Conservation (phyloP, 2,113 vertebrate species). For the Sterrhoptilus dennistouni region DNA sequence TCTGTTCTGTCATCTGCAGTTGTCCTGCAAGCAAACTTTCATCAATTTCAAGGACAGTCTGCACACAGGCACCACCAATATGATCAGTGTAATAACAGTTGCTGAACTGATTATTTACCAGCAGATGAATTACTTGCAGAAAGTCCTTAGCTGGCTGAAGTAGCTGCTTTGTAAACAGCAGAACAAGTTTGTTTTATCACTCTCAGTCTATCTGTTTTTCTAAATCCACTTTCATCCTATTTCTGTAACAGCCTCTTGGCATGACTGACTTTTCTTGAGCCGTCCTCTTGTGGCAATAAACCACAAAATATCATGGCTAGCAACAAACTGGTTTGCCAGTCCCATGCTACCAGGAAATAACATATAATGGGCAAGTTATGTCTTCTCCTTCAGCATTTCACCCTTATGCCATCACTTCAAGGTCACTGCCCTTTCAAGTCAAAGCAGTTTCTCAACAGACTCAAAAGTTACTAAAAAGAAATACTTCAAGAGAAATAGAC, state of each 20-base stretch:
- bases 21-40: not conserved
- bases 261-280: not conserved
- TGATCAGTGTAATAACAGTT: not conserved
- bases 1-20: not conserved
- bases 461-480: not conserved
- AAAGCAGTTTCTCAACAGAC: not conserved
- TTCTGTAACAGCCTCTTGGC: not conserved
- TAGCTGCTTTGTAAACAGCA: not conserved
- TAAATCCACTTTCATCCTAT: not conserved
- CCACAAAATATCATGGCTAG: not conserved
- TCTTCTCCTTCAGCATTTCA: not conserved
- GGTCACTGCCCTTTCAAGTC: not conserved
- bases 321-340: not conserved
- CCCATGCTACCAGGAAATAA: not conserved
- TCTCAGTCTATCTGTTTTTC: not conserved
- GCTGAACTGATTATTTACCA: not conserved
- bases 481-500: not conserved
- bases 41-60: not conserved
- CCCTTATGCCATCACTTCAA: not conserved
- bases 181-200: not conserved
- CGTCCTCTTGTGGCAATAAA: not conserved
- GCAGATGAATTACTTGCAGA: not conserved
- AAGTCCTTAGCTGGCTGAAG: not conserved
- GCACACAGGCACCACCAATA: not conserved
- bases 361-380: not conserved